Base-by-base conservation (phyloP, 2,797 vertebrate species). In the Tapirus indicus region DNA sequence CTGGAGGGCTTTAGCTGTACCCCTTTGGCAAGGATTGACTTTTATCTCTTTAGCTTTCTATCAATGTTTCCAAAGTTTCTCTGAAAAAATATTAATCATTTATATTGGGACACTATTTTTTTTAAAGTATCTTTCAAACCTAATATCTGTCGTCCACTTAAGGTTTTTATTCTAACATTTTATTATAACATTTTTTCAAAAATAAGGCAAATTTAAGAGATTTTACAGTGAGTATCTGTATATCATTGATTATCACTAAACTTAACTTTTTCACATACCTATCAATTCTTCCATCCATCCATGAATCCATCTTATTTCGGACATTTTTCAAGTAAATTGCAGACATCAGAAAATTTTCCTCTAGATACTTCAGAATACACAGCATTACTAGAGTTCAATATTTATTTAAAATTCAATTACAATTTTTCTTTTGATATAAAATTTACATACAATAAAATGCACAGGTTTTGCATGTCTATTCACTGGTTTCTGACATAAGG, bases 41-140 rank as follows among this genome's bases (percentile, higher is more conserved):
- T 96, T 88, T 56, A 79, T 58, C 66, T 89, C 47, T 88, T 62
- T 62, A 95, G 23, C 13, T 86, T 91, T 77, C 52, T 86, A 72
- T 58, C 58, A 79, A 21, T 77, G 23, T 68, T 87, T 44, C 29
- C 32, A 72, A 72, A n/a, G 21, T 60, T 90, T 89, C n/a, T 94
- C 25, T 94, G 27, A 20, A 49, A 91, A 77, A 91, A 47, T 27
- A 23, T 6, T 92, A 66, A 20, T 86, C 5, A 49, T 93, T 90
- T 85, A 52, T 25, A 69, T 7, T n/a, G 4, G 25, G 21, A 14
- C 32, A 41, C 5, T 60, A 29, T 80, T 49, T 35, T 62, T n/a
- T 20, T 27, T 5, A 58, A 94, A 38, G 3, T 27, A 74, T 79
- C 1, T 85, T 93, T 87, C 64, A 96, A 75, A 88, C 1, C 0